A percentile compares a stretch with the other conserved stretches of the same genome.
These are phyloP conservation scores for Sarcophaga subvicina DNA, from an alignment of 2,888 invertebrate genomes.

Conservation along the genomic window DNA sequence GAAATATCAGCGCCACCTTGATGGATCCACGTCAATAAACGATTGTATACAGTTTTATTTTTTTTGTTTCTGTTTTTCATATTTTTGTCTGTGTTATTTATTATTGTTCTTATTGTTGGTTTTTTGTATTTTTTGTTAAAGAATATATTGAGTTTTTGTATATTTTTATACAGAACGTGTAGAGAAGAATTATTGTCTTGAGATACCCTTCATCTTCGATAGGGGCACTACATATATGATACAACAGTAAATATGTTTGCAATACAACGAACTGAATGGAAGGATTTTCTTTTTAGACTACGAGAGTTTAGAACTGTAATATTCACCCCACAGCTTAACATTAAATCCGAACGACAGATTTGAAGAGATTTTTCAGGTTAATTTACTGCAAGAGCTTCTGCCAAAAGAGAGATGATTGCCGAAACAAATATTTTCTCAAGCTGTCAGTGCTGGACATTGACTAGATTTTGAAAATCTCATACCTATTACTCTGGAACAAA, in stretches of 20 bases:
- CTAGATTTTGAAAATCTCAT: too few relatives aligned
- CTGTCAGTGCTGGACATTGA: too few relatives aligned
- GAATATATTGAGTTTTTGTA: conserved; percentile 1
- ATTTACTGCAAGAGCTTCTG: too few relatives aligned
- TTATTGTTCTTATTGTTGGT: conserved; percentile 26
- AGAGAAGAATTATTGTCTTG: neutral
- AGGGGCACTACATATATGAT: neutral
- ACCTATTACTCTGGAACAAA: too few relatives aligned
- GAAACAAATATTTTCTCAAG: too few relatives aligned
- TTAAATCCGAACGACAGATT: too few relatives aligned
- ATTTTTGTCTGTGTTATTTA: neutral
- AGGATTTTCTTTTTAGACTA: too few relatives aligned
- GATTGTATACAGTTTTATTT: neutral
- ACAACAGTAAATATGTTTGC: neutral
- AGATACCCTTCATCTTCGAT: neutral
- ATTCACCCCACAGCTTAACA: too few relatives aligned
- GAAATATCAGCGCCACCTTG: conserved; percentile 63
- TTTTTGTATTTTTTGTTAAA: neutral
- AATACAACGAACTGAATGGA: neutral
- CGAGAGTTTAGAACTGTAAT: too few relatives aligned
- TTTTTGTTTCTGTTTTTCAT: neutral
- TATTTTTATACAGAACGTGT: neutral
- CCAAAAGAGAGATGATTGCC: too few relatives aligned
- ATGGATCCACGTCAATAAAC: conserved; percentile 67
- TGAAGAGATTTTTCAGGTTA: too few relatives aligned